phyloP scores from a whole-genome alignment of 1,140 invertebrate species.

The Diorhabda carinulata region DNA sequence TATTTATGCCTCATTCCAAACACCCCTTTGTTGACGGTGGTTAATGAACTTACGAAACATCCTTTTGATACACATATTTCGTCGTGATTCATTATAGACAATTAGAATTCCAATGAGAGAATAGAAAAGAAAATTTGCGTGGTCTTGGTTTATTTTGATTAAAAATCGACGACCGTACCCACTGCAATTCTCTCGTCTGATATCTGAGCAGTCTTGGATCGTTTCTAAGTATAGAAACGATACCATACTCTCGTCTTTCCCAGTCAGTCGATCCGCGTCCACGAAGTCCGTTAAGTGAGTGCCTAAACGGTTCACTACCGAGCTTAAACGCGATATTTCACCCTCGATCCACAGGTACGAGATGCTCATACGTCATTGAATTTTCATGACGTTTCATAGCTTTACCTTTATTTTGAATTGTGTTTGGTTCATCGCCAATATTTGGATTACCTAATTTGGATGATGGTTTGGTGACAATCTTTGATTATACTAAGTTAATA shows the following conservation, averaged over 20 bases:
- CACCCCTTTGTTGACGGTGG: not conserved
- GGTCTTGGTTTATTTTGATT: not conserved
- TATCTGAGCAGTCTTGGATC: conserved; percentile 28
- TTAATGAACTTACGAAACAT: not conserved
- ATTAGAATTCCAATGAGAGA: not conserved
- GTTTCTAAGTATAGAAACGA: conserved; percentile 37
- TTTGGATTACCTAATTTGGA: conserved; percentile 6
- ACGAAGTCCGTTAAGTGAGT: conserved; percentile 35
- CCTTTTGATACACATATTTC: not conserved
- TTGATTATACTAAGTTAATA: not conserved
- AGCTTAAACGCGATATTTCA: conserved; percentile 37
- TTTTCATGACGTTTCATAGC: conserved; percentile 4
- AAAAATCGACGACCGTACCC: not conserved
- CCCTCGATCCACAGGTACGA: conserved; percentile 43
- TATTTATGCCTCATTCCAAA: too few species aligned
- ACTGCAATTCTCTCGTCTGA: conserved; percentile 25
- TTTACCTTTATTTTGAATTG: not conserved
- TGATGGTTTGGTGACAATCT: not conserved
- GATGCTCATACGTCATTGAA: conserved; percentile 11
- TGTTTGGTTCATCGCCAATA: conserved; percentile 6
- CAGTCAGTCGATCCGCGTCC: conserved; percentile 40
- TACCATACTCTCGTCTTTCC: conserved; percentile 20
- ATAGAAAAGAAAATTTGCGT: not conserved
- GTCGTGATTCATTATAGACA: not conserved
- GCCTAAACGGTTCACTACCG: conserved; percentile 27